Conservation (phyloP, 2,797 vertebrate genomes). For the Remorina albescens region DNA sequence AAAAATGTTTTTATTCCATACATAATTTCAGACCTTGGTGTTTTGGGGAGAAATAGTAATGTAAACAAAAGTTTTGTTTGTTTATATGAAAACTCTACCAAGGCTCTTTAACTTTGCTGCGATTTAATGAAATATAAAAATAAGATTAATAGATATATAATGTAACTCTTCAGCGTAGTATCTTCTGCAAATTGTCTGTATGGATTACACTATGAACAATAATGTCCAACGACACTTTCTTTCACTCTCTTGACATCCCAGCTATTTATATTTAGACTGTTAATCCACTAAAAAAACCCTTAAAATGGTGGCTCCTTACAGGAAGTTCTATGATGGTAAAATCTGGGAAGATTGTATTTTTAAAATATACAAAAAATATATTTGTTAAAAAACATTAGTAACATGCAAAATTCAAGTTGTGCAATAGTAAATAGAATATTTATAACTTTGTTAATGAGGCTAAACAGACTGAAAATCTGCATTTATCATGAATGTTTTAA, state of each 20-base stretch:
- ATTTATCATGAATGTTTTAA: neutral
- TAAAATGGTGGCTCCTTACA: conserved; percentile 10
- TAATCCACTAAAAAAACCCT: no score
- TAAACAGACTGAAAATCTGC: neutral
- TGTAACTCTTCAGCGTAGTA: neutral
- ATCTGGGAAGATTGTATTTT: neutral
- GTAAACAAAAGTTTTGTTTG: no score
- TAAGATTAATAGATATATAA: no score
- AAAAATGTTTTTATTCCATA: no score
- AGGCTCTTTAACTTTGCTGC: no score
- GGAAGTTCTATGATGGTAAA: neutral
- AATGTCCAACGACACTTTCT: conserved; percentile 38
- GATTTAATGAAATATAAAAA: no score
- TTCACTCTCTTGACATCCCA: conserved; percentile 20
- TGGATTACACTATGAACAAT: no score
- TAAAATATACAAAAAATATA: no score
- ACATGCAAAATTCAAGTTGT: neutral
- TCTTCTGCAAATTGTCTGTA: no score
- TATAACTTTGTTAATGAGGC: neutral
- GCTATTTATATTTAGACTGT: conserved; percentile 37
- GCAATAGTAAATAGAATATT: neutral
- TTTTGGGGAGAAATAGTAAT: no score
- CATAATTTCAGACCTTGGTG: no score
- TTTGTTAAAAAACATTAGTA: neutral
- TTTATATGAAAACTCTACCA: no score